These are phyloP conservation scores for Lerema accius DNA, from an alignment of 1,140 invertebrate species.

Conservation along the genomic window DNA sequence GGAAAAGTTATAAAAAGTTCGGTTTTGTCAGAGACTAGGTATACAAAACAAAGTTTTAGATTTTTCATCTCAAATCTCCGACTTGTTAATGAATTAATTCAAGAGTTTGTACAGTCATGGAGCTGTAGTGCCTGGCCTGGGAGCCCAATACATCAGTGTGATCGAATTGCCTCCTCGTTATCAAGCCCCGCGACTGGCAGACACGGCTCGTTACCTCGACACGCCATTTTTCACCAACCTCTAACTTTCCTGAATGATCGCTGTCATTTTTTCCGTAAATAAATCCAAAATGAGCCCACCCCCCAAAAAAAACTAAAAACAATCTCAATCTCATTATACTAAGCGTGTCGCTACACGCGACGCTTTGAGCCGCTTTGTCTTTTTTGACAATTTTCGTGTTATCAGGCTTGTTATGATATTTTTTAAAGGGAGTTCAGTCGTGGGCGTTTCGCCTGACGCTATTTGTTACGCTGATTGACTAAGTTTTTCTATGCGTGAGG, in stretches of 20 bases:
- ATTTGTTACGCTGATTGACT: constrained; percentile 54
- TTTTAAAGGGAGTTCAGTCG: constrained; percentile 36
- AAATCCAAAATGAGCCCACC: constrained; percentile 24
- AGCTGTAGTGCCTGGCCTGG: not conserved
- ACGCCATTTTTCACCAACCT: constrained; percentile 49
- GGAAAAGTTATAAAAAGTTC: too few relatives aligned
- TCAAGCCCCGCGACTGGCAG: constrained; percentile 38
- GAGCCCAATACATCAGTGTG: constrained; percentile 7
- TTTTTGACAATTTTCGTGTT: constrained; percentile 48
- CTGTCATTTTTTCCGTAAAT: constrained; percentile 47
- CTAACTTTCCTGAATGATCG: constrained; percentile 48
- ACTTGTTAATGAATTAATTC: too few relatives aligned
- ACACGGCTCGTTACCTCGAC: constrained; percentile 46
- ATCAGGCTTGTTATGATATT: constrained; percentile 37
- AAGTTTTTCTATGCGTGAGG: constrained; percentile 36
- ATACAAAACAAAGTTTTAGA: too few relatives aligned
- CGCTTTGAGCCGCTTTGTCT: constrained; percentile 32
- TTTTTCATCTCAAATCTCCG: too few relatives aligned
- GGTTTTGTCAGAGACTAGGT: too few relatives aligned
- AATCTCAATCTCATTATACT: constrained; percentile 51
- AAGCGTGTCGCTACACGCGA: constrained; percentile 51
- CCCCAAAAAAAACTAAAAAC: constrained; percentile 43
- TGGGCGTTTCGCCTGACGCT: constrained; percentile 32
- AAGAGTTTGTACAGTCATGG: too few relatives aligned
- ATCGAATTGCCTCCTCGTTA: constrained; percentile 37